Evolutionary conservation across 2,888 invertebrate species (phyloP).

Genomic region (Cantharis rufa): DNA sequence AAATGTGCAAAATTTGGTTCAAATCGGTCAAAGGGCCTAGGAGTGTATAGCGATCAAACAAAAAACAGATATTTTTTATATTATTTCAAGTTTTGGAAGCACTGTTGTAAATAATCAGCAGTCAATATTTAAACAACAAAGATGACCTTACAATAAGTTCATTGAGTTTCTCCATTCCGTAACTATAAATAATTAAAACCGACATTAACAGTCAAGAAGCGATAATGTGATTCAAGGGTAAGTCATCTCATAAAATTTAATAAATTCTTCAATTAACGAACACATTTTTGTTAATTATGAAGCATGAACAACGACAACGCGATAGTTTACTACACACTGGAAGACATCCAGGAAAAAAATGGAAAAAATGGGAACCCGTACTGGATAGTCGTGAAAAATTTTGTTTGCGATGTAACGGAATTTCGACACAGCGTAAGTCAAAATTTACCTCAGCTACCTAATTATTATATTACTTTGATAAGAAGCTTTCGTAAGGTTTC

Average conservation of each 20-base stretch:
- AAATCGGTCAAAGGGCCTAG: no score
- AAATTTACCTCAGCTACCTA: not conserved
- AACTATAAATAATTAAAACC: not conserved
- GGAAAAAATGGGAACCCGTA: conserved; percentile 61
- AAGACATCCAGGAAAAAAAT: conserved; percentile 64
- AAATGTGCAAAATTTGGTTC: no score
- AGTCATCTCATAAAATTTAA: not conserved
- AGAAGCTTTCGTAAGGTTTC: not conserved
- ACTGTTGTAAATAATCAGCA: not conserved
- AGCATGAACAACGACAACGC: not conserved
- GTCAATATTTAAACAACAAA: not conserved
- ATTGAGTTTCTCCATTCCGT: not conserved
- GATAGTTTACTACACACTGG: conserved; percentile 50
- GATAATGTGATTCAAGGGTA: not conserved
- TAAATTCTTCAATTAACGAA: not conserved
- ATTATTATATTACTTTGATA: not conserved
- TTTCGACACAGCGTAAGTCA: conserved; percentile 45
- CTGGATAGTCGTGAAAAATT: conserved; percentile 70
- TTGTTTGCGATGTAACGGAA: conserved; percentile 70
- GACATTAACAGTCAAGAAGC: not conserved
- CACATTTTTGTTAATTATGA: not conserved
- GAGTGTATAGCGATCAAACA: no score
- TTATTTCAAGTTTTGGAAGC: not conserved
- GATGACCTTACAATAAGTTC: not conserved
- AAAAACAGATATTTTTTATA: no score